Base-by-base conservation (phyloP, 2,888 invertebrate species). In the Nesidiocoris tenuis region DNA sequence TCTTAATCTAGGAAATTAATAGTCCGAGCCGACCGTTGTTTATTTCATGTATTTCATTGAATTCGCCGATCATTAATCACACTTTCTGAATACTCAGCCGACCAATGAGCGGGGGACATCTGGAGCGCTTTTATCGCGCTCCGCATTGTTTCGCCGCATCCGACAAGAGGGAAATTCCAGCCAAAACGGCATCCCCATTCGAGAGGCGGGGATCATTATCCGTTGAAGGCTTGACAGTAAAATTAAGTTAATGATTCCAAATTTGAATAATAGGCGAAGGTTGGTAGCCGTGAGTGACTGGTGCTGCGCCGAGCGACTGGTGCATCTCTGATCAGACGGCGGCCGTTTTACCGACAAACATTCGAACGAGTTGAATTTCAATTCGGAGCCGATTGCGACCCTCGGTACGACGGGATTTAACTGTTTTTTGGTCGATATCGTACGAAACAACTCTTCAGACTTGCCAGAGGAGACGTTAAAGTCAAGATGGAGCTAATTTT, bases 1-100 rank as follows among this genome's bases (percentile, higher is more conserved):
- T 70, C 70, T 70, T 70, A 70, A 70, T 70, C 70, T 59, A 57
- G 59, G 70, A 70, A 70, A 70, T 70, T 70, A 70, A 70, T 70
- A 59, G 59, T 70, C 25, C 25, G 39, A 12, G 39, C n/a, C 39
- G 39, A 57, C 59, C 25, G 59, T 59, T 70, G 70, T 70, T 70
- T 70, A 70, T 59, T 70, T 70, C 70, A 70, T 70, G 70, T 59
- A 70, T 70, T 70, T 70, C 70, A 70, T 70, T 70, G 59, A 70
- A 70, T 70, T 70, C 59, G n/a, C 19, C 23, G 23, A 25, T 59
- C 70, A 70, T 70, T 70, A 70, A 70, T 70, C 70, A 70, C 57
- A 70, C 25, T 70, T 25, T 39, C 59, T 70, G 70, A 70, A 70
- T 70, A 59, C 70, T 57, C 70, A 24, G 59, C n/a, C 70, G 39